A percentile compares a stretch with the other conserved stretches of the same genome.
Conservation (phyloP, 2,888 invertebrate species). For the Baccha elongata region DNA sequence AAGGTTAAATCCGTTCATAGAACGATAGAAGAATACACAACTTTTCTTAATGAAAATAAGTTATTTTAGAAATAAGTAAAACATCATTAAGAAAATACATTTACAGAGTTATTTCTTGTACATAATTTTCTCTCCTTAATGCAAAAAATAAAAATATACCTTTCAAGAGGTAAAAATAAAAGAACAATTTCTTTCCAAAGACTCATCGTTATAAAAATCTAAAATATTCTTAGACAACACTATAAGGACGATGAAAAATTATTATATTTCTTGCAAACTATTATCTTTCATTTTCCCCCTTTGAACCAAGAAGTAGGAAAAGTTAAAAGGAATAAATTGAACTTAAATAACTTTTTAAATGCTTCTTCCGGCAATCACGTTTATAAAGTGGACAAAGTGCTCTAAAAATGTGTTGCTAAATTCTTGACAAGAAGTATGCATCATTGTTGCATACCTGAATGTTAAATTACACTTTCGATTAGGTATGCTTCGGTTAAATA, state of each 20-base stretch:
- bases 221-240: constrained; percentile 4
- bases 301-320: no score
- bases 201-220: constrained; percentile 14
- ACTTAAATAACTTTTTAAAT: constrained; percentile 8
- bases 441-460: no score
- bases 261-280: background rate
- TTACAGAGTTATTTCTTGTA: background rate
- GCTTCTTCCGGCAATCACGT: constrained; percentile 2
- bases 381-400: background rate
- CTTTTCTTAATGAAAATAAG: constrained; percentile 6
- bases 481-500: no score
- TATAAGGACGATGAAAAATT: background rate
- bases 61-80: background rate
- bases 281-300: background rate
- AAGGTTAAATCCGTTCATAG: background rate
- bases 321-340: background rate
- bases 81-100: constrained; percentile 12
- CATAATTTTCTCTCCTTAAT: background rate
- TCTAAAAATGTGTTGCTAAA: no score
- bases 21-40: background rate
- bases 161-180: background rate
- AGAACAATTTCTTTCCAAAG: background rate
- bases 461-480: no score
- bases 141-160: background rate
- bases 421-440: background rate